Conservation (phyloP, 30 jellyfish, hydroid and myxozoan species). For the Nemopilema nomurai region DNA sequence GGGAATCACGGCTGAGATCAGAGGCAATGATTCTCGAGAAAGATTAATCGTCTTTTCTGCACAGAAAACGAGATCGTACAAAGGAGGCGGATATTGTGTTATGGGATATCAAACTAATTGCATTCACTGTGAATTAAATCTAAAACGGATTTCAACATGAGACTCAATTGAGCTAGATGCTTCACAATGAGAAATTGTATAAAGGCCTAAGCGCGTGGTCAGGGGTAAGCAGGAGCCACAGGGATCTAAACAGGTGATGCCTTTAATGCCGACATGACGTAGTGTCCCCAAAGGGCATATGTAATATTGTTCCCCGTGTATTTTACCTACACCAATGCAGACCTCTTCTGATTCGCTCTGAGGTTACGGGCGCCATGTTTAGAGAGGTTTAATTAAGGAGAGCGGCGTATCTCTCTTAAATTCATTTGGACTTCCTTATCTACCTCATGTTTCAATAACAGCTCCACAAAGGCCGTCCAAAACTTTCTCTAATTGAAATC, state of each 20-base stretch:
- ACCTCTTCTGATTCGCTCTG: neutral
- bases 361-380: neutral
- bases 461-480: neutral
- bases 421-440: neutral
- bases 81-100: neutral
- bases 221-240: neutral
- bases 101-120: neutral
- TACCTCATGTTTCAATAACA: neutral
- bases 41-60: neutral
- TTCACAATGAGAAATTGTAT: neutral
- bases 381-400: neutral
- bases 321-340: neutral
- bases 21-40: neutral
- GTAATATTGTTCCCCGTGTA: neutral
- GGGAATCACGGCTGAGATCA: neutral
- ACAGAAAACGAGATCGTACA: neutral
- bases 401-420: neutral
- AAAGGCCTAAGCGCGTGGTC: neutral
- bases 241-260: neutral
- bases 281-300: neutral
- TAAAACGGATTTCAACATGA: neutral
- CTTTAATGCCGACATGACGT: neutral
- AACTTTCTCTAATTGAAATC: neutral
- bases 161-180: neutral
- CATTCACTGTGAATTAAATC: neutral